A percentile compares a stretch with the other conserved stretches of the same genome.
Evolutionary conservation across 1,140 invertebrate genomes (phyloP).

Genomic region (Colletes latitarsis): DNA sequence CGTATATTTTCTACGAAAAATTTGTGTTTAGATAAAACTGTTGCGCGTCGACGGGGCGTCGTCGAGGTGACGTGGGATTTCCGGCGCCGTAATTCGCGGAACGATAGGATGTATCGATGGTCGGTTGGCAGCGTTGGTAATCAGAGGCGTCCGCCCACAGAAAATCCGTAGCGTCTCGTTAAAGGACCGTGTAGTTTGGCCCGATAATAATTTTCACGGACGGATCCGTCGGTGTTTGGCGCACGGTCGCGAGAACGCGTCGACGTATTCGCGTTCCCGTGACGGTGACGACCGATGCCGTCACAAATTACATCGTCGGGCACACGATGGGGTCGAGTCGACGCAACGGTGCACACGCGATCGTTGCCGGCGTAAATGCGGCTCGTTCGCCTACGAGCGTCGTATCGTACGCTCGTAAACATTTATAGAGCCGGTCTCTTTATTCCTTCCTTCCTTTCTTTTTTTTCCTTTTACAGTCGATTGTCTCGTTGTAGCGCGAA

Average conservation of each 20-base stretch:
- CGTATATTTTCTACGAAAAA: too few species aligned
- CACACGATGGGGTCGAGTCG: background rate
- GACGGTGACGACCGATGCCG: background rate
- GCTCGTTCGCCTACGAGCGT: constrained; percentile 7
- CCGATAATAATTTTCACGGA: constrained; percentile 11
- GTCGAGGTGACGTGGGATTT: background rate
- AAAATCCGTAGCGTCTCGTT: background rate
- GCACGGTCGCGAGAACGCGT: too few species aligned
- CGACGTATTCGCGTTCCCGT: constrained; percentile 1
- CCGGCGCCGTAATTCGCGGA: background rate
- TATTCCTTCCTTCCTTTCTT: background rate
- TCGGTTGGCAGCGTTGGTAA: background rate
- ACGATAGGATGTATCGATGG: background rate
- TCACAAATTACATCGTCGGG: constrained; percentile 10
- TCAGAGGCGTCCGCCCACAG: constrained; percentile 25
- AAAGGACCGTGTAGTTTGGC: background rate
- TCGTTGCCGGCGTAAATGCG: background rate
- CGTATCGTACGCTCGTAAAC: constrained; percentile 20
- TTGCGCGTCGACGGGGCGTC: background rate
- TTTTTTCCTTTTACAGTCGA: constrained; percentile 2
- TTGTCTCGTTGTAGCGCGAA: background rate
- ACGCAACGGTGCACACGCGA: too few species aligned
- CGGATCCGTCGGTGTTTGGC: background rate
- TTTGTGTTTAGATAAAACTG: too few species aligned
- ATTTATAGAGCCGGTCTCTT: constrained; percentile 24